phyloP scores from a whole-genome alignment of 2,888 invertebrate species.

The Xestia xanthographa region DNA sequence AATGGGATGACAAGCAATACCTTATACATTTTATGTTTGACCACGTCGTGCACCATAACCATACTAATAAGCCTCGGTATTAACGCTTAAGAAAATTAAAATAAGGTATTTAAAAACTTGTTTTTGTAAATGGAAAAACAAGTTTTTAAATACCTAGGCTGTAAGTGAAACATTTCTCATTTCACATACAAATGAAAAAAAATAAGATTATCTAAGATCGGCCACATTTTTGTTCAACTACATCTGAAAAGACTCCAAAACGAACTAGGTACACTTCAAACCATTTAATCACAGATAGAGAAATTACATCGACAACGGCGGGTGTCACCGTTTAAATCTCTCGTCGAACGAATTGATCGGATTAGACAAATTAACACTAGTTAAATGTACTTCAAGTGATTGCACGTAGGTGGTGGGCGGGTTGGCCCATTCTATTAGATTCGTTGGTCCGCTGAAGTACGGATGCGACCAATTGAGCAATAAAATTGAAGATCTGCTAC shows the following conservation, averaged over 20 bases:
- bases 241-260: background rate
- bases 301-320: conserved; percentile 14
- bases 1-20: too few species aligned
- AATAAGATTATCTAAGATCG: background rate
- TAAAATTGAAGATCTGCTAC: conserved; percentile 77
- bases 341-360: conserved; percentile 59
- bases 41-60: too few species aligned
- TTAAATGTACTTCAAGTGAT: conserved; percentile 65
- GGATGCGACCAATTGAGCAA: conserved; percentile 88
- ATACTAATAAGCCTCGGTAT: too few species aligned
- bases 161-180: too few species aligned
- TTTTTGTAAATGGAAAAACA: too few species aligned
- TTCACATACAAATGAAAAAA: too few species aligned
- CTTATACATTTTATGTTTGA: too few species aligned
- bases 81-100: too few species aligned
- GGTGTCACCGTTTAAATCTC: conserved; percentile 75
- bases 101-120: too few species aligned
- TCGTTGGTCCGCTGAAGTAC: conserved; percentile 74
- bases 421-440: conserved; percentile 73
- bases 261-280: background rate
- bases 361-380: conserved; percentile 61
- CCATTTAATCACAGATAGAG: conserved; percentile 18
- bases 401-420: conserved; percentile 61
- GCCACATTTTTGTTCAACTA: background rate
- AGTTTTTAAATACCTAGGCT: too few species aligned